These are phyloP conservation scores for Grus americana DNA, from an alignment of 2,113 vertebrate species.

Conservation along the genomic window DNA sequence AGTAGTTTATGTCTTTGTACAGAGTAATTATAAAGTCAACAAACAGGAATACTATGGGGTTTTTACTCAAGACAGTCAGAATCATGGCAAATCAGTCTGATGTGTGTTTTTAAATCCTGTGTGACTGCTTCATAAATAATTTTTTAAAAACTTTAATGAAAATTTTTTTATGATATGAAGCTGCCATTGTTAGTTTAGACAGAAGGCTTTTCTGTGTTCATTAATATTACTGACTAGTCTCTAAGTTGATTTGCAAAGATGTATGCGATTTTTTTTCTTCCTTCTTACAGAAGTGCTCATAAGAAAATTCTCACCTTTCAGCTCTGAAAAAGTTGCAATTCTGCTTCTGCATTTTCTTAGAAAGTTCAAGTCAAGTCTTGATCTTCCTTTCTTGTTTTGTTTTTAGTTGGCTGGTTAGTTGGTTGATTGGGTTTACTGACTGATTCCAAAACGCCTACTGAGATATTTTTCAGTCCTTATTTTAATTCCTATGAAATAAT, in stretches of 20 bases:
- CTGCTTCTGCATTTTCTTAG: conserved; percentile 27
- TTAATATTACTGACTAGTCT: conserved; percentile 47
- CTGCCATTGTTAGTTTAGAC: not conserved
- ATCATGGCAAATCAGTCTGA: not conserved
- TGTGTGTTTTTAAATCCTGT: not conserved
- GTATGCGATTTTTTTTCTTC: not conserved
- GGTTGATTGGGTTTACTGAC: conserved; percentile 27
- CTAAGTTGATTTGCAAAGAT: conserved; percentile 13
- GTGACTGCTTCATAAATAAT: conserved; percentile 45
- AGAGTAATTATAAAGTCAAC: not conserved
- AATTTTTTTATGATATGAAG: not conserved
- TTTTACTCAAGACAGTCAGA: not conserved
- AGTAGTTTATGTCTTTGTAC: not conserved
- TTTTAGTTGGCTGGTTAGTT: conserved; percentile 35
- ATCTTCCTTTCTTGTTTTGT: conserved; percentile 56
- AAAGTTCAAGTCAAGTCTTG: conserved; percentile 62
- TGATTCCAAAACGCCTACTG: conserved; percentile 58
- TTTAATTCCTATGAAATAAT: conserved; percentile 16
- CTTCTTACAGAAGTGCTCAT: not conserved
- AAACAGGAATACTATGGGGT: not conserved
- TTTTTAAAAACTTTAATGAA: not conserved
- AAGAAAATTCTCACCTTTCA: conserved; percentile 10
- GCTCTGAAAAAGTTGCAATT: conserved; percentile 19
- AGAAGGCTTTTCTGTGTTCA: conserved; percentile 5
- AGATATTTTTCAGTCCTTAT: conserved; percentile 9